Evolutionary conservation across 1,140 invertebrate species (phyloP).

Genomic region (Drosophila elegans): DNA sequence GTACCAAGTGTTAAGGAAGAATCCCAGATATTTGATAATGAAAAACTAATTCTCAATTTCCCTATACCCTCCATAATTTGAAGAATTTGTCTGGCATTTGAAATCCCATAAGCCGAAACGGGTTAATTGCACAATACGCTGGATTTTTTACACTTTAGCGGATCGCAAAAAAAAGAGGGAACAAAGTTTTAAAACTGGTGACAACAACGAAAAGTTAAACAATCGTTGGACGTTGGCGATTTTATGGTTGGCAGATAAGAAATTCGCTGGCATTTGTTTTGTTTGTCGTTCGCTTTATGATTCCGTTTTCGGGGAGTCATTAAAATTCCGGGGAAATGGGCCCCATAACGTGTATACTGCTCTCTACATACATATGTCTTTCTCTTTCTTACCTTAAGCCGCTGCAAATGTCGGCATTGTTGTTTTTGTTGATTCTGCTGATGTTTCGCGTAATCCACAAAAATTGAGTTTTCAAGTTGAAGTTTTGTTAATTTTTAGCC

Average conservation of each 20-base stretch:
- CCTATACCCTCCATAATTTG: background rate
- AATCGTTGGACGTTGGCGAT: conserved; percentile 54
- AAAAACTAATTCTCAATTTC: background rate
- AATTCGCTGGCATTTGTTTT: conserved; percentile 52
- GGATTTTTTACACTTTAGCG: conserved; percentile 27
- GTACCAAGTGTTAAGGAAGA: too few species aligned
- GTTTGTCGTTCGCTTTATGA: conserved; percentile 39
- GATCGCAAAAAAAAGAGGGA: conserved; percentile 7
- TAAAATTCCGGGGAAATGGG: conserved; percentile 58
- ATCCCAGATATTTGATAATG: too few species aligned
- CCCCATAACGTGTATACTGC: conserved; percentile 13
- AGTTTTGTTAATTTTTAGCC: conserved; percentile 16
- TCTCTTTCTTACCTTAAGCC: conserved; percentile 63
- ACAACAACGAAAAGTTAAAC: conserved; percentile 43
- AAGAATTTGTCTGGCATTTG: conserved; percentile 13
- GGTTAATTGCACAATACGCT: conserved; percentile 45
- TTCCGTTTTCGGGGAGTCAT: conserved; percentile 31
- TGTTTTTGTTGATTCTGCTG: conserved; percentile 8
- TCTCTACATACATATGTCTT: background rate
- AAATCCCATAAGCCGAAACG: conserved; percentile 28
- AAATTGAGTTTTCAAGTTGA: conserved; percentile 40
- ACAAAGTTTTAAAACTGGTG: conserved; percentile 9
- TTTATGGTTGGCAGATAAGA: conserved; percentile 50
- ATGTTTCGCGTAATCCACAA: conserved; percentile 72
- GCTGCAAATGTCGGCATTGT: conserved; percentile 62